Base-by-base conservation (phyloP, 2,888 invertebrate species). In the Ferrisia virgata region DNA sequence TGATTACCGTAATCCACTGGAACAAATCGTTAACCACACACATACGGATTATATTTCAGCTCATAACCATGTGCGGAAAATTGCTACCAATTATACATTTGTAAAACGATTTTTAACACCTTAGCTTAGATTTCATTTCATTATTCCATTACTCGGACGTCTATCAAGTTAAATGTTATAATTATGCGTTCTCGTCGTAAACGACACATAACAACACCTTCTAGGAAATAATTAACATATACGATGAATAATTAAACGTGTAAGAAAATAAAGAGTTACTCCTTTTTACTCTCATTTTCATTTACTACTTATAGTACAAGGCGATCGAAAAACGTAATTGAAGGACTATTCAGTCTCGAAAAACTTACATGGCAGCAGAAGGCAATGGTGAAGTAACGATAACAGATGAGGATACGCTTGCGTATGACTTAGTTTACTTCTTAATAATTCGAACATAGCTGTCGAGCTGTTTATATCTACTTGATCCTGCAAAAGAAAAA, bases 391-490 rank as follows among this genome's bases (percentile, higher is more conserved):
- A 86, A 99, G 90, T 86, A 98, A 90, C 0, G 97, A 97, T 86
- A 97, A 90, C 86, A 99, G 91, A 89, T 98, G 97, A 0, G 97
- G 95, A 89, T 97, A 97, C 1, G 97, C 97, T 25, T 96, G 93
- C 0, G 97, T 95, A 89, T 97, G 96, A 88, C 95, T 94, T 85
- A 98, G 91, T 89, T 97, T 97, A 87, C 95, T 91, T 86, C 96
- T 91, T 86, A 98, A 88, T 86, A 97, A 90, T 88, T 97, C 97
- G 88, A 98, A 97, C 97, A 98, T 97, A 80, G 93, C 92, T 0
- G 94, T 92, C 0, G 97, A 96, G 89, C 97, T 97, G 90, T 96
- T 97, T 0, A 96, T 96, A 88, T 98, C 97, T 80, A 98, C 93
- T 89, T 97, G 97, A 87, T 95, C 95, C 90, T 90, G 87, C 11